Percentiles rank a stretch among this genome's conserved stretches.
Evolutionary conservation across 1,140 invertebrate species (phyloP).

Genomic region (Drosophila equinoxialis): DNA sequence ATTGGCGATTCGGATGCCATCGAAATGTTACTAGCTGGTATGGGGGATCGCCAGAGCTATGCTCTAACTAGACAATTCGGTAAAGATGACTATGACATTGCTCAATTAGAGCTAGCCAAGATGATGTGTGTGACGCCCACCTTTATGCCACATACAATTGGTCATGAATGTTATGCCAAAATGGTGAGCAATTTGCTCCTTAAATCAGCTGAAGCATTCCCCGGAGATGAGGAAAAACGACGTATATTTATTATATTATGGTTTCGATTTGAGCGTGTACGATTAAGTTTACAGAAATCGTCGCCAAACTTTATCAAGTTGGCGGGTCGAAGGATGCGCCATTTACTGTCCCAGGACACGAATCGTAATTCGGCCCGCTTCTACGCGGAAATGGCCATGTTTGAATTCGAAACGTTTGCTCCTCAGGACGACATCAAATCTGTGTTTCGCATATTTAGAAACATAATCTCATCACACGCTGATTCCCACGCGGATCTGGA

Average conservation of each 20-base stretch:
- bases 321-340: slow-evolving; percentile 84
- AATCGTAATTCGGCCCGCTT: slow-evolving; percentile 80
- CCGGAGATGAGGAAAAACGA: slow-evolving; percentile 62
- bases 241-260: slow-evolving; percentile 85
- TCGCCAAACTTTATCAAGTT: slow-evolving; percentile 83
- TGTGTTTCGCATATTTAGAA: slow-evolving; percentile 78
- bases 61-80: not conserved
- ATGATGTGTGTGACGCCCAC: slow-evolving; percentile 84
- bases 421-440: slow-evolving; percentile 79
- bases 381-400: slow-evolving; percentile 87
- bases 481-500: not conserved
- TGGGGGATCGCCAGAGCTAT: slow-evolving; percentile 47
- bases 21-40: slow-evolving; percentile 70
- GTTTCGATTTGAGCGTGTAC: slow-evolving; percentile 85
- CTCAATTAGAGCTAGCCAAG: slow-evolving; percentile 49
- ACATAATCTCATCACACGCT: slow-evolving; percentile 57
- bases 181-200: slow-evolving; percentile 83
- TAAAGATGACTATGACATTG: slow-evolving; percentile 21
- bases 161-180: slow-evolving; percentile 85
- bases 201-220: slow-evolving; percentile 78
- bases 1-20: slow-evolving; percentile 83
- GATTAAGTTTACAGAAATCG: slow-evolving; percentile 84
- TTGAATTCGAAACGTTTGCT: slow-evolving; percentile 84
- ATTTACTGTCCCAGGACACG: slow-evolving; percentile 84
- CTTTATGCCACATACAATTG: slow-evolving; percentile 85